phyloP scores from a whole-genome alignment of 2,113 vertebrate genomes.

The Girardinichthys multiradiatus region DNA sequence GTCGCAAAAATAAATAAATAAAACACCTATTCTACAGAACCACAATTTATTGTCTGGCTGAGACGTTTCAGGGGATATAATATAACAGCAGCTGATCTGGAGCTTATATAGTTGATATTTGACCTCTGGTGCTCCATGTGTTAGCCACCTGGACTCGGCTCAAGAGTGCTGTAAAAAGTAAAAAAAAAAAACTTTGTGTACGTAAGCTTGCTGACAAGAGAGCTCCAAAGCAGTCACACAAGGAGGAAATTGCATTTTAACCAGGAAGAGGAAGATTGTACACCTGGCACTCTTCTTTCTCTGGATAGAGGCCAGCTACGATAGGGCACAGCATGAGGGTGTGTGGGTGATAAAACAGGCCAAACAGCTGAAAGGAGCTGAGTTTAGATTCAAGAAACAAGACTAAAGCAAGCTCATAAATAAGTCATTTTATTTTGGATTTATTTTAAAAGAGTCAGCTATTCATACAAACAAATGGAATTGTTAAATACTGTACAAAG shows the following conservation, averaged over 20 bases:
- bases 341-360: slow-evolving; percentile 81
- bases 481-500: slow-evolving; percentile 97
- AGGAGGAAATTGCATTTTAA: slow-evolving; percentile 40
- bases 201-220: slow-evolving; percentile 26
- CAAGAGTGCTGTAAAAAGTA: slow-evolving; percentile 49
- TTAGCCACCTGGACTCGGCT: slow-evolving; percentile 40
- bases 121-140: slow-evolving; percentile 23
- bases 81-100: not conserved
- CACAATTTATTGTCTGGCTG: not conserved
- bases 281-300: slow-evolving; percentile 68
- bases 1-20: slow-evolving; percentile 21
- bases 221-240: slow-evolving; percentile 28
- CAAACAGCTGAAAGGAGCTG: slow-evolving; percentile 72
- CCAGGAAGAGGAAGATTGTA: slow-evolving; percentile 72
- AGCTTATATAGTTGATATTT: slow-evolving; percentile 35
- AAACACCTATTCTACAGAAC: slow-evolving; percentile 9
- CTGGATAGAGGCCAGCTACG: slow-evolving; percentile 79
- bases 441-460: slow-evolving; percentile 85
- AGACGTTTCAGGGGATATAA: not conserved
- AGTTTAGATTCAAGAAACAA: slow-evolving; percentile 59
- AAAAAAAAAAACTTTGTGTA: slow-evolving; percentile 27
- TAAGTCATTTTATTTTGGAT: slow-evolving; percentile 94
- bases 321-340: slow-evolving; percentile 74
- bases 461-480: slow-evolving; percentile 88
- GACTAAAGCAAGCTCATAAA: slow-evolving; percentile 85